Base-by-base conservation (phyloP, 1,140 invertebrate species). In the Batillaria attramentaria region DNA sequence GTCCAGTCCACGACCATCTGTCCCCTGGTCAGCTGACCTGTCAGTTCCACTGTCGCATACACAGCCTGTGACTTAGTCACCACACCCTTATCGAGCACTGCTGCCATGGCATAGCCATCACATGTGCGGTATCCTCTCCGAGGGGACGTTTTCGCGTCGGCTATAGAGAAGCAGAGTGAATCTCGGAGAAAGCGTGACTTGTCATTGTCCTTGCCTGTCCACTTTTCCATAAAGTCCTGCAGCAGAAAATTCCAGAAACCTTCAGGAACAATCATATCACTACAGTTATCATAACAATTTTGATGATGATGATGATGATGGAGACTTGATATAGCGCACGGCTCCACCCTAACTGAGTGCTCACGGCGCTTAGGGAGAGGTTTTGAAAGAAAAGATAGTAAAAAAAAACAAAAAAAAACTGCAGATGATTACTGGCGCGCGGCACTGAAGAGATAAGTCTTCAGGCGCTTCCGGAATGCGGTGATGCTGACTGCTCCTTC, bases 1-100 rank as follows among this genome's bases (percentile, higher is more conserved):
- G 73, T 62, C 84, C 87, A 87, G 76, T 89, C 87, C 2, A 86
- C 81, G 1, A 89, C 84, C 87, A 89, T 87, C 81, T 88, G 87
- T 37, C 85, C 88, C 1, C 85, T 62, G 35, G 87, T 87, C n/a
- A 83, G 46, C 50, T 84, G 70, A 2, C 88, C 88, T 37, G 77
- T 69, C 24, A 87, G 73, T 62, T 89, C 88, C 16, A 89, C 83
- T 28, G 81, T 83, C 41, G 79, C 80, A 57, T 80, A 87, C 3
- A 83, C 77, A 3, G 68, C 42, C 62, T 83, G 83, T 16, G 75
- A 72, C 31, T 85, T 79, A 39, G 57, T 46, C 8, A 87, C 80
- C 28, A 84, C 77, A 6, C 72, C 42, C 1, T 72, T 31, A 13
- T 81, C 76, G 20, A 89, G 24, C n/a, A 83, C 78, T 24, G 73